Evolutionary conservation across 2,113 vertebrate genomes (phyloP).

Genomic region (Archilochus colubris): DNA sequence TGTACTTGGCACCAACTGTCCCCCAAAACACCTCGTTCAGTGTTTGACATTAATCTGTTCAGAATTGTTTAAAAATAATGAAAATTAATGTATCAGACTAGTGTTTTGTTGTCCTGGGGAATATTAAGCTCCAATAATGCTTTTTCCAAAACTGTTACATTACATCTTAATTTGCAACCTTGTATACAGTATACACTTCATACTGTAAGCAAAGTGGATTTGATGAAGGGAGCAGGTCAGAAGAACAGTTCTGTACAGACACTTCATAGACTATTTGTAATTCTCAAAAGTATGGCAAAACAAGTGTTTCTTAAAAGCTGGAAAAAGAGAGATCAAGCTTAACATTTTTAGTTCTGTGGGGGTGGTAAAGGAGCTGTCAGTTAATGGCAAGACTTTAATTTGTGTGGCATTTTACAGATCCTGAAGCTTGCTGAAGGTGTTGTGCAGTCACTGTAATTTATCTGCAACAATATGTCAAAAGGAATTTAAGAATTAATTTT

Average conservation of each 20-base stretch:
- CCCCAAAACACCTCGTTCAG: not conserved
- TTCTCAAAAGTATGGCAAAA: not conserved
- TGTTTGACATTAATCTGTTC: not conserved
- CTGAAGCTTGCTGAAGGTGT: conserved; percentile 27
- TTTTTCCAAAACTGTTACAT: not conserved
- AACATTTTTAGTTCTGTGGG: conserved; percentile 53
- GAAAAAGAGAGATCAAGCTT: not conserved
- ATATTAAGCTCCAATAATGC: not conserved
- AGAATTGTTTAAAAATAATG: not conserved
- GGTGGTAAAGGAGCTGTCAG: conserved; percentile 50
- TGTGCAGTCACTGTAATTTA: conserved; percentile 7
- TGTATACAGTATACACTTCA: not conserved
- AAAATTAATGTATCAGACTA: not conserved
- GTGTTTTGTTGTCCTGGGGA: not conserved
- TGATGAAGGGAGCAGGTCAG: not conserved
- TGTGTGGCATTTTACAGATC: not conserved
- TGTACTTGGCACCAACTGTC: not conserved
- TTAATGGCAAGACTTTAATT: conserved; percentile 43
- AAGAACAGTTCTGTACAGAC: not conserved
- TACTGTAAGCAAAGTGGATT: not conserved
- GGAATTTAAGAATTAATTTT: not conserved
- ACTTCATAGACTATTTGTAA: not conserved
- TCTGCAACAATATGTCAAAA: not conserved
- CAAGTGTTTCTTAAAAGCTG: not conserved
- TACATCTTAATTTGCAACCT: not conserved